Evolutionary conservation across 2,888 invertebrate species (phyloP), one percentile per base, ranked within the genome.

Genomic region (Nomada ferruginata): DNA sequence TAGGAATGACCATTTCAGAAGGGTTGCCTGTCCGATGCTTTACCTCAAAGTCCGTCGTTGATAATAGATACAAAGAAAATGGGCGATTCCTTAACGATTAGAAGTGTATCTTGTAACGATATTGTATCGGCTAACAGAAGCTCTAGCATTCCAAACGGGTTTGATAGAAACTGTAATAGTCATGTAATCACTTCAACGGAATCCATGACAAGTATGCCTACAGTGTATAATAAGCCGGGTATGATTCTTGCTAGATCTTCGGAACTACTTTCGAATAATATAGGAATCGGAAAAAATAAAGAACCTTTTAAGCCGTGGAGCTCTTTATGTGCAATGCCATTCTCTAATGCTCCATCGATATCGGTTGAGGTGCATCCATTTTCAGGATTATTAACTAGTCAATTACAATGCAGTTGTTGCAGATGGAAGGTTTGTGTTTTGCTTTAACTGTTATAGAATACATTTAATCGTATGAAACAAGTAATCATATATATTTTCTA

Each of bases 21-120:
- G 65, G 97, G 97, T 61, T 96, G 97, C 88, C 94, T 97, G 2
- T 97, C 97, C 0, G 97, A 97, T 93, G 97, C 97, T 0, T 93
- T 97, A 47, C 91, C 92, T 20, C 88, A 85, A 76, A 86, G 76
- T 55, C 79, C 88, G 57, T 84, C 88, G 52, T 85, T 88, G 11
- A 75, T 85, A 2, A 63, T 82, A 10, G 91, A 92, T 53, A 82
- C 89, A 69, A 91, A 90, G 83, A 90, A 88, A 47, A 89, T 90
- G 0, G 89, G 90, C 1, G 93, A 93, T 75, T 85, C 86, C 9
- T 63, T 92, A 44, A 87, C 87, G 53, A 77, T 93, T 9, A 88
- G 93, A 76, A 93, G 93, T 71, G 92, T 91, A 15, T 93, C 93
- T 26, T 93, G 92, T 80, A 93, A 91, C 75, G 93, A 93, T 78